A percentile compares a stretch with the other conserved stretches of the same genome.
Evolutionary conservation across 2,888 invertebrate species (phyloP).

Genomic region (Andrena haemorrhoa): DNA sequence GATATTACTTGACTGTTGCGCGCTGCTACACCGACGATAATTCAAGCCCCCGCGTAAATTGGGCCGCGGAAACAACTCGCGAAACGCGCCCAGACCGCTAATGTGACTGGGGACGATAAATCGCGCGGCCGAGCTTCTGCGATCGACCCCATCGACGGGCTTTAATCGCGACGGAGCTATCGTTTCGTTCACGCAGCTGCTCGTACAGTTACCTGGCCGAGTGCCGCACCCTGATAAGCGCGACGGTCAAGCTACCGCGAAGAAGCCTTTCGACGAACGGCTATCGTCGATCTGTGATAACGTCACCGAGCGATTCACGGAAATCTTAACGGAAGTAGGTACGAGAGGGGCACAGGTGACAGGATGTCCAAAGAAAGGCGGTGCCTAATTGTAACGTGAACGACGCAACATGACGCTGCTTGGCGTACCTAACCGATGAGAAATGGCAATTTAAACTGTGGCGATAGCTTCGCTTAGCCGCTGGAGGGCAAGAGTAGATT

Average conservation of each 20-base stretch:
- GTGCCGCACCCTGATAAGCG: conserved; percentile 20
- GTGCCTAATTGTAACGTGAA: too few relatives aligned
- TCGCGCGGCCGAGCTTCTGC: background rate
- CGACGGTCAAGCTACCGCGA: background rate
- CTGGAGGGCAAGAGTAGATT: too few relatives aligned
- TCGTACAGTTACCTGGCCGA: conserved; percentile 1
- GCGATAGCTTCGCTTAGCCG: too few relatives aligned
- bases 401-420: too few relatives aligned
- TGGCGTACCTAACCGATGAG: too few relatives aligned
- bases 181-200: background rate
- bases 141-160: background rate
- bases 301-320: background rate
- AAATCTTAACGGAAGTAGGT: background rate
- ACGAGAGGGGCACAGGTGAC: background rate
- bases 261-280: conserved; percentile 6
- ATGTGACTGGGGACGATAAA: background rate
- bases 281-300: conserved; percentile 21
- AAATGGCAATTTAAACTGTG: too few relatives aligned
- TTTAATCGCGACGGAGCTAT: background rate
- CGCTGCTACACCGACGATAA: background rate
- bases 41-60: conserved; percentile 6
- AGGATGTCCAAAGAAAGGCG: background rate
- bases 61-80: background rate
- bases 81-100: conserved; percentile 11
- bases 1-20: too few relatives aligned